Evolutionary conservation across 2,113 vertebrate species (phyloP).

Genomic region (Clarias macrocephalus): DNA sequence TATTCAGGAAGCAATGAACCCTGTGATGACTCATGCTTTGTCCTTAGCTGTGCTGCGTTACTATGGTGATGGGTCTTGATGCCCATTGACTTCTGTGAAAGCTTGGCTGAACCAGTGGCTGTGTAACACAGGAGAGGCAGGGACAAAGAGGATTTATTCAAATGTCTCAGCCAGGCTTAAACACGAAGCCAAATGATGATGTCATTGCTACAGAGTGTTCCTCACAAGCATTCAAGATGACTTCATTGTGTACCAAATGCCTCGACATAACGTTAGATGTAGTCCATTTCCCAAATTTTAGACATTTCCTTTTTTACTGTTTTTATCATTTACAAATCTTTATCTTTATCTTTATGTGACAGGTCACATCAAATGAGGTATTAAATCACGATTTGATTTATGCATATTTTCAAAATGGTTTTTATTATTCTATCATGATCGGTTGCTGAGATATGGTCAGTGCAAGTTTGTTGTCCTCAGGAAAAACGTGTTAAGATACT

Average conservation of each 20-base stretch:
- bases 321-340: background rate
- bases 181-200: conserved; percentile 62
- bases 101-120: conserved; percentile 44
- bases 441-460: too few species aligned
- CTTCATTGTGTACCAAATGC: conserved; percentile 21
- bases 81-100: conserved; percentile 61
- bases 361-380: too few species aligned
- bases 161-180: conserved; percentile 48
- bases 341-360: background rate
- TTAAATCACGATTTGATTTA: too few species aligned
- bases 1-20: conserved; percentile 41
- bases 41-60: conserved; percentile 62
- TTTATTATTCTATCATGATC: too few species aligned
- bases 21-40: conserved; percentile 69
- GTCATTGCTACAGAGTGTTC: conserved; percentile 54
- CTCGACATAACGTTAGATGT: background rate
- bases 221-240: conserved; percentile 35
- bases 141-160: conserved; percentile 40
- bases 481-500: too few species aligned
- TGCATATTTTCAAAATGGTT: too few species aligned
- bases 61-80: conserved; percentile 62
- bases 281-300: conserved; percentile 12
- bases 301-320: background rate
- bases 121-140: conserved; percentile 11
- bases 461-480: too few species aligned